These are phyloP conservation scores for Heliconius ismenius DNA, from an alignment of 2,888 invertebrate genomes.

Conservation along the genomic window DNA sequence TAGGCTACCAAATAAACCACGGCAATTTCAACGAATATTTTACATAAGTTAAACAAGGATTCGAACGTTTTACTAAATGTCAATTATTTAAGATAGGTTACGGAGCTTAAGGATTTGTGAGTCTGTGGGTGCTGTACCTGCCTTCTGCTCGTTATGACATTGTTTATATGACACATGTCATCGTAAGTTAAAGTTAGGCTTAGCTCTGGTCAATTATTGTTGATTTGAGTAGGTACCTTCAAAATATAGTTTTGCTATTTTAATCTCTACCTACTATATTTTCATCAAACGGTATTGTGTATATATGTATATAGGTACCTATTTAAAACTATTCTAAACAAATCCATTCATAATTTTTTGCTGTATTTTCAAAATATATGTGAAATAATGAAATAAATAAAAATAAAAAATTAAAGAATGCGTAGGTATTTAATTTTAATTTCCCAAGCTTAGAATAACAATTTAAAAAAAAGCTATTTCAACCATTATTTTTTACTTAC, in stretches of 20 bases:
- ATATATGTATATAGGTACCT: neutral
- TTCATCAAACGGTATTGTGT: neutral
- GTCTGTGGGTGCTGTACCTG: constrained; percentile 62
- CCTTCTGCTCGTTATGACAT: constrained; percentile 72
- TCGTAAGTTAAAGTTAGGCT: constrained; percentile 26
- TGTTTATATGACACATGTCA: constrained; percentile 58
- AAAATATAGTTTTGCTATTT: neutral
- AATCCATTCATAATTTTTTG: neutral
- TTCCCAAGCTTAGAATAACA: neutral
- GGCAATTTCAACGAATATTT: neutral
- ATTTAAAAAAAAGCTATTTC: neutral
- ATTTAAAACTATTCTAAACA: neutral
- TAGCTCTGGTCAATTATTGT: constrained; percentile 24
- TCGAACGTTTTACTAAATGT: constrained; percentile 16
- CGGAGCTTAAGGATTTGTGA: constrained; percentile 62
- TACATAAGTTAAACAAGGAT: neutral
- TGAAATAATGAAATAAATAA: too few relatives aligned
- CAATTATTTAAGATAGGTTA: constrained; percentile 27
- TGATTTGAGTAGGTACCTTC: neutral
- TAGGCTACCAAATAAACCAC: neutral
- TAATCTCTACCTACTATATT: neutral
- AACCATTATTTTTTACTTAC: neutral
- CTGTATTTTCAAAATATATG: too few relatives aligned
- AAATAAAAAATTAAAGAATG: too few relatives aligned
- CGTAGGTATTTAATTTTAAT: neutral